Evolutionary conservation across 2,797 vertebrate genomes (phyloP), one percentile per base, ranked within the genome.

Genomic region (Thalassophryne amazonica): DNA sequence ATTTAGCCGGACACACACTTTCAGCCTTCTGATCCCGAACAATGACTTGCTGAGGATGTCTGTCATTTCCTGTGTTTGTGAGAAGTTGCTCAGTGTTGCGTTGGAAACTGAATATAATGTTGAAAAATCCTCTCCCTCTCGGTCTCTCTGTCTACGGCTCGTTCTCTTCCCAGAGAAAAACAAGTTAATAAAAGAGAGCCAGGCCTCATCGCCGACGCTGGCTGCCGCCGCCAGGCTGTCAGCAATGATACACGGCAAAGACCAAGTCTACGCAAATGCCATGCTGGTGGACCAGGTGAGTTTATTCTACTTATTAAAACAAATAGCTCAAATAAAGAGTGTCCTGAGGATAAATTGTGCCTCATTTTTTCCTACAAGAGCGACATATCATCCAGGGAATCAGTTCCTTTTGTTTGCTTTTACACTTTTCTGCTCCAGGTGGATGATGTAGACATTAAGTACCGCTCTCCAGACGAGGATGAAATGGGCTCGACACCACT

Each of bases 181-280:
- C 50, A 88, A 89, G 75, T 92, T 80, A 36, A 80, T 90, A 31
- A 90, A 84, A 71, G 92, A 91, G 59, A 72, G 85, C 46, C 90
- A 88, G 78, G 70, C 82, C 59, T 63, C 64, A 2, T 87, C 92
- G 17, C 77, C 83, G 0, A 91, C 92, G 15, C 58, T 79, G 25
- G 88, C 91, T 36, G 83, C 90, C 22, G 76, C 88, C 47, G 64
- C 86, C 65, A 86, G 68, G 62, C 84, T 92, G 52, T 89, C 93
- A 28, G 85, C 89, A 10, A 78, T 93, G 91, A 85, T 94, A 45
- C 93, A 92, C 32, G 92, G 92, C 49, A 91, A 78, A 29, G 93
- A 93, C 72, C 85, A 73, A 67, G 81, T 83, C 4, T 88, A 84
- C n/a, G 60, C 81, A 47, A 87, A 88, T 32, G 31, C 82, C 60